Base-by-base conservation (phyloP, 2,888 invertebrate genomes). In the Ectemnius continuus region DNA sequence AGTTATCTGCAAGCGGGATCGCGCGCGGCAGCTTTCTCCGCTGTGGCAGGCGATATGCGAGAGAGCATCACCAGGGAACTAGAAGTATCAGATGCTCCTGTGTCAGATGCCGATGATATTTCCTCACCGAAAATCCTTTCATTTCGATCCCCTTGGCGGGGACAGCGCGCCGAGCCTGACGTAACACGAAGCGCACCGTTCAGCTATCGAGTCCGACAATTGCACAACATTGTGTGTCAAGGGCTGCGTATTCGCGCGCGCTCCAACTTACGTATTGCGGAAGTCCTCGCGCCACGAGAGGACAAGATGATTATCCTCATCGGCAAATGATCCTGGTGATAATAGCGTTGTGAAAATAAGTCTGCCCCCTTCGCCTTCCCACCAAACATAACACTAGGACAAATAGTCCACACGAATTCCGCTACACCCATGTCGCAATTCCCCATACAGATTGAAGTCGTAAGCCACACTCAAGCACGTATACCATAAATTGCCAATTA, bases 201-300 rank as follows among this genome's bases (percentile, higher is more conserved):
- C 14, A 14, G 52, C 52, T 52, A 36, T 36, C 36, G 36, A 36
- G 36, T 36, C 36, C 36, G 36, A 36, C 71, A 74, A 81, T 86
- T 86, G 84, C 82, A 78, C 80, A 86, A 86, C 83, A 78, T 85
- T 87, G 82, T 88, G 86, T 89, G 89, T 89, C 89, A 89, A 89
- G 89, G 88, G 88, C 89, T 86, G 73, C 67, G 61, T 16, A 46
- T 45, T 57, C 63, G 46, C 61, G 63, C 60, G 61, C 67, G 67
- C 69, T 67, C 59, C 56, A 48, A 61, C 18, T 62, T 52, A 46
- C 66, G 67, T 70, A 67, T 45, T 67, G 64, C 46, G 63, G 59
- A 46, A 60, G 61, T 59, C 47, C n/a, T 47, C 47, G 47, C 5
- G 47, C 3, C 3, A 23, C 3, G 23, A 23, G 23, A 23, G 23